Evolutionary conservation across 1,140 invertebrate species (phyloP), one percentile per base, ranked within the genome.

Genomic region (Drosophila santomea): DNA sequence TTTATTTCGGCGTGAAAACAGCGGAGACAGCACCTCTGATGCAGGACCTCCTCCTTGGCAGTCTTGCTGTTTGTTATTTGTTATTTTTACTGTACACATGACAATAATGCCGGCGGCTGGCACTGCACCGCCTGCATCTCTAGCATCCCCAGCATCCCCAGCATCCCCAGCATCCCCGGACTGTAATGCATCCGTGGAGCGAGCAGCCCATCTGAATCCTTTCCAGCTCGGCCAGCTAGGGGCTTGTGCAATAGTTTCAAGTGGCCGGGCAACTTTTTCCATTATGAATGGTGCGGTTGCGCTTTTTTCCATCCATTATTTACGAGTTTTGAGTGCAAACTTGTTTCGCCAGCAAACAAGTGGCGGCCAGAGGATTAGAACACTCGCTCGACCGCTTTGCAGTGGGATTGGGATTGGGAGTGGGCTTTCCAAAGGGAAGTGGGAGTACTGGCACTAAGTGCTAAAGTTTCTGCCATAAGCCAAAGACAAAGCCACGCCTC

Each of bases 261-360:
- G 84, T 89, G 84, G 82, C 72, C 45, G 60, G 58, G 66, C 77
- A 89, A 89, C 84, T 89, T 89, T 89, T 89, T 89, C 84, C 84
- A 89, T 89, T 89, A 89, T 89, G 85, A 88, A 89, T 90, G 85
- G 85, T 85, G 81, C 85, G 84, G 85, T 84, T 89, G 85, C 84
- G 80, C 85, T 89, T 89, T 89, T 88, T 80, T 69, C 73, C 80
- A 86, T 88, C 81, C 84, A 88, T 88, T 88, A 88, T 88, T 88
- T 88, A 88, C 85, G 84, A 88, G 84, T 88, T 88, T 88, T 76
- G 84, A 88, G 84, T 88, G 84, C 84, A 88, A 88, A 88, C 83
- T 88, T 88, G 67, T 89, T 80, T 80, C 73, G 67, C 80, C 60
- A 73, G 83, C 84, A 88, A 88, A 88, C 85, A 88, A 88, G 84